Evolutionary conservation across 2,888 invertebrate species (phyloP), one percentile per base, ranked within the genome.

Genomic region (Orchesella flavescens): DNA sequence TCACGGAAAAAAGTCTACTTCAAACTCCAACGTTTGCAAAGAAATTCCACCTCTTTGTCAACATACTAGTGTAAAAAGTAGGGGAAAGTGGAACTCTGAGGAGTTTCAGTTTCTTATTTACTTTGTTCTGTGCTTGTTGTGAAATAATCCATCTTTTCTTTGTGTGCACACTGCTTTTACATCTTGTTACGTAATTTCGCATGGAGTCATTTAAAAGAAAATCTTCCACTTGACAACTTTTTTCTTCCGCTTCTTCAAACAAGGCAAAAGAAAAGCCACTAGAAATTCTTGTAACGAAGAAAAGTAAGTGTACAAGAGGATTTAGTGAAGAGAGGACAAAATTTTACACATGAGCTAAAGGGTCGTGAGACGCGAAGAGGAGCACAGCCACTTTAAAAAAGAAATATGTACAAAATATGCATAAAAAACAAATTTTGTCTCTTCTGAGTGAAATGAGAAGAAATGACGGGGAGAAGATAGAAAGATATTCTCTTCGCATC

Each of bases 381-480:
- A 49, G 49, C 12, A 49, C 3, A 15, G 44, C 46, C 65, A 46
- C n/a, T 66, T 24, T 43, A 68, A 63, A 57, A 34, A 57, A 55
- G 55, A 68, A 68, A 76, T 76, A 76, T 76, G 76, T 76, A 76
- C 34, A 34, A 34, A 76, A 76, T 76, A 68, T 65, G 53, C 63
- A 75, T 75, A 65, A 59, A 76, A 66, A 76, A 76, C 55, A 66
- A 76, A 68, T 59, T 68, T 76, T 7, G 17, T 23, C 3, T 4
- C 7, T 34, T 34, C 34, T 4, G 34, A 63, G 71, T 69, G 71
- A 78, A 78, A 78, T 78, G 77, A 78, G 63, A 46, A 78, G 77
- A 78, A 78, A 78, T 78, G 77, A 34, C 59, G 77, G 77, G 77
- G 77, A 78, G 77, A 78, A 61, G 77, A 34, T 34, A 34, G 34